phyloP scores from a whole-genome alignment of 2,113 vertebrate genomes.

The Caretta caretta region DNA sequence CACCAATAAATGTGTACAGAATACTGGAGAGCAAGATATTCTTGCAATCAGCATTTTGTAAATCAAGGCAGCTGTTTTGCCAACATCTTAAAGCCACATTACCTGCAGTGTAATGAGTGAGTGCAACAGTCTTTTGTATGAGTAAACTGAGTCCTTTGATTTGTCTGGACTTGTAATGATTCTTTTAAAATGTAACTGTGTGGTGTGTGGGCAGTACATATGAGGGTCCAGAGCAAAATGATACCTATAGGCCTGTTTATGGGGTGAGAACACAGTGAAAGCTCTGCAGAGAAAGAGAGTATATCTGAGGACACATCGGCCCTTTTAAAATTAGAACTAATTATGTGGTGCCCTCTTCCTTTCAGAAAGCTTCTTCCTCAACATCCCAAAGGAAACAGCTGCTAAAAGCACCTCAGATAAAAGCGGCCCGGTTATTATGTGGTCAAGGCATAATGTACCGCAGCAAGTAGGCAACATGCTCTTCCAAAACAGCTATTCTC shows the following conservation, averaged over 20 bases:
- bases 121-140: neutral
- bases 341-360: neutral
- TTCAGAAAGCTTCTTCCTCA: accelerated
- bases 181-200: neutral
- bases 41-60: neutral
- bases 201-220: neutral
- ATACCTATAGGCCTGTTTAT: accelerated
- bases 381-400: neutral
- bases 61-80: constrained; percentile 58
- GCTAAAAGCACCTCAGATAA: accelerated
- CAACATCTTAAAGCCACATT: constrained; percentile 17
- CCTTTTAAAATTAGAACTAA: neutral
- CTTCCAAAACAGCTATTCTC: neutral
- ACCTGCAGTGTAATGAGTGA: accelerated
- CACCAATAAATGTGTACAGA: neutral
- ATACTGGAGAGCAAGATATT: constrained; percentile 8
- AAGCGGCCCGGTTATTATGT: neutral
- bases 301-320: neutral
- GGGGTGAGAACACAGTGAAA: neutral
- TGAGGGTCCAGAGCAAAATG: neutral
- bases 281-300: accelerated
- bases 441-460: accelerated
- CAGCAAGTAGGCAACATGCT: accelerated
- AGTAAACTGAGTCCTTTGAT: accelerated
- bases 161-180: neutral